Evolutionary conservation across 2,797 vertebrate genomes (phyloP).

Genomic region (Microchirus variegatus): DNA sequence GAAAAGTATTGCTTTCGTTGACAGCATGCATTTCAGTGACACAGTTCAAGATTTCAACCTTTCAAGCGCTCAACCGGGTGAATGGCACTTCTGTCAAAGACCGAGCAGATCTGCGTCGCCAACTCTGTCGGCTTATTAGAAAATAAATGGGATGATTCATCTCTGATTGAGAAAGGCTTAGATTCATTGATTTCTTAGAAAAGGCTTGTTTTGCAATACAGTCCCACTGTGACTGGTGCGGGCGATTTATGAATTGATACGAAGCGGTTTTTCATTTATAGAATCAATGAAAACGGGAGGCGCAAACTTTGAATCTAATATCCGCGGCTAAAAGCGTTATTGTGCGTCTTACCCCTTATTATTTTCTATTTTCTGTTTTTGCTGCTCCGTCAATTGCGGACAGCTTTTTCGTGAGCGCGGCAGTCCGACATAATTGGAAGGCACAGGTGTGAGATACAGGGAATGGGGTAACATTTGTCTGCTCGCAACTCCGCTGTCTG

Average conservation of each 20-base stretch:
- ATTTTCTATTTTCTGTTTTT: neutral
- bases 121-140: slow-evolving; percentile 2
- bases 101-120: too few relatives aligned
- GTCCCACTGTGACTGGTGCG: neutral
- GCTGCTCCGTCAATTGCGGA: slow-evolving; percentile 1
- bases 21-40: too few relatives aligned
- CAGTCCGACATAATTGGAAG: too few relatives aligned
- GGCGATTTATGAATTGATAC: too few relatives aligned
- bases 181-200: slow-evolving; percentile 11
- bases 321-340: neutral
- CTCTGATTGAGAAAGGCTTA: neutral
- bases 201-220: slow-evolving; percentile 1
- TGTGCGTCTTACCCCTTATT: neutral
- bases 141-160: neutral
- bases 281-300: neutral
- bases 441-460: too few relatives aligned
- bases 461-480: too few relatives aligned
- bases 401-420: neutral
- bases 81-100: too few relatives aligned
- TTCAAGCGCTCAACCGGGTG: too few relatives aligned
- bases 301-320: too few relatives aligned
- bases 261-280: neutral
- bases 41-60: too few relatives aligned
- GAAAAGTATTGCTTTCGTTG: too few relatives aligned
- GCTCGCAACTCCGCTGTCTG: too few relatives aligned